These are phyloP conservation scores for Drosophila helvetica DNA, from an alignment of 2,888 invertebrate genomes.

Conservation along the genomic window DNA sequence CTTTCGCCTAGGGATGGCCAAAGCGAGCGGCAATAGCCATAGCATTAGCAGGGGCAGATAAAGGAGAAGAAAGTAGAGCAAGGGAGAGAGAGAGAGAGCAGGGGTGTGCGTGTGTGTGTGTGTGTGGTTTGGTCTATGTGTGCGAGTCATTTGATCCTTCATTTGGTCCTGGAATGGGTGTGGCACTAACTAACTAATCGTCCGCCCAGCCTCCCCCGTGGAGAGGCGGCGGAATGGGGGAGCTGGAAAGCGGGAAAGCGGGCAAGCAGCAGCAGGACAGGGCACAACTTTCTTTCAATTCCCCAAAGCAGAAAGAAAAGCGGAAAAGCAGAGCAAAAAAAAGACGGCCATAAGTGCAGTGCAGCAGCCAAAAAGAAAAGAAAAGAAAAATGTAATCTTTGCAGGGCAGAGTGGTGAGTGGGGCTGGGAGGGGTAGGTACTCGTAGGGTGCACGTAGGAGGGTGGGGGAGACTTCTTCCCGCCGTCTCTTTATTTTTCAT, in stretches of 20 bases:
- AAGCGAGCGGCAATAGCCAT: not conserved
- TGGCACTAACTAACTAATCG: conserved; percentile 32
- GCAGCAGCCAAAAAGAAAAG: not conserved
- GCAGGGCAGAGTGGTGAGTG: not conserved
- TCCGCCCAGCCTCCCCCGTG: conserved; percentile 5
- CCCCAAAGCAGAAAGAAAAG: not conserved
- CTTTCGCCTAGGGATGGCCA: not conserved
- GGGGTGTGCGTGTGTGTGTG: conserved; percentile 9
- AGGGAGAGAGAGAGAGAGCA: not conserved
- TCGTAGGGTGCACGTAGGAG: not conserved
- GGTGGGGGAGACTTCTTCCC: too few species aligned
- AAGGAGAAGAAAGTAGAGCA: not conserved
- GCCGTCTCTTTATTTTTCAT: too few species aligned
- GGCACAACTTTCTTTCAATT: not conserved
- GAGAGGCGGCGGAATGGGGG: conserved; percentile 11
- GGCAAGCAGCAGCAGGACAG: conserved; percentile 10
- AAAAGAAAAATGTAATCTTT: not conserved
- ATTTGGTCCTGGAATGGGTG: conserved; percentile 33
- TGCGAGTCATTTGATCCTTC: conserved; percentile 41
- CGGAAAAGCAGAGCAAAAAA: not conserved
- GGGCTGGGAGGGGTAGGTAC: not conserved
- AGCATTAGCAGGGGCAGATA: conserved; percentile 15
- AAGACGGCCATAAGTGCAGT: not conserved
- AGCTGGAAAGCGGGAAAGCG: conserved; percentile 9
- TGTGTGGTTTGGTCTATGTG: conserved; percentile 6